Conservation (phyloP, 2,113 vertebrate species). For the Oncorhynchus clarkii region DNA sequence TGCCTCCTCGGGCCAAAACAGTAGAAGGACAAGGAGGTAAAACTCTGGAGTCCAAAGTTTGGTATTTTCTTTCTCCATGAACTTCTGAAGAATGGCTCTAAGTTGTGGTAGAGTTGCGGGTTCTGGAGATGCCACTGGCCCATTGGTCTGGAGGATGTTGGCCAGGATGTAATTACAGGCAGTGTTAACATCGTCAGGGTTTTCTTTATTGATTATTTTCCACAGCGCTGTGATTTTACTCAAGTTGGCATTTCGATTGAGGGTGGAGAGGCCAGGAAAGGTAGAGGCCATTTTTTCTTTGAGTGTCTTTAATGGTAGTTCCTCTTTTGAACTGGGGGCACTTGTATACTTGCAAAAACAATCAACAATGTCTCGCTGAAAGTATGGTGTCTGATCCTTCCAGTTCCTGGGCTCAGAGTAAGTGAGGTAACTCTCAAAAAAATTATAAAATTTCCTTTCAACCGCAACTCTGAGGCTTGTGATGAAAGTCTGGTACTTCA, state of each 20-base stretch:
- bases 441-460: background rate
- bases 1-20: background rate
- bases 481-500: background rate
- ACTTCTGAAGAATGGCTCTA: background rate
- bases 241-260: background rate
- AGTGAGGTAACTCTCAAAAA: background rate
- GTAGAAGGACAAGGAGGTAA: background rate
- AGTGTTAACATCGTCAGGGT: background rate
- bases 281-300: background rate
- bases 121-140: background rate
- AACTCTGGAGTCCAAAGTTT: background rate
- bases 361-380: background rate
- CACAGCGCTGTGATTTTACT: background rate
- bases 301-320: background rate
- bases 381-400: background rate
- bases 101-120: background rate
- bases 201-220: background rate
- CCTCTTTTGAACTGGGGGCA: background rate
- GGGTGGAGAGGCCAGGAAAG: background rate
- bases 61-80: background rate
- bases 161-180: constrained; percentile 2
- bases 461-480: background rate
- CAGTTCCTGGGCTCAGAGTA: background rate
- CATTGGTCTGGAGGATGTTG: background rate
- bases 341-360: background rate